These are phyloP conservation scores for Anaspis maculata DNA, from an alignment of 2,888 invertebrate species.

Conservation along the genomic window DNA sequence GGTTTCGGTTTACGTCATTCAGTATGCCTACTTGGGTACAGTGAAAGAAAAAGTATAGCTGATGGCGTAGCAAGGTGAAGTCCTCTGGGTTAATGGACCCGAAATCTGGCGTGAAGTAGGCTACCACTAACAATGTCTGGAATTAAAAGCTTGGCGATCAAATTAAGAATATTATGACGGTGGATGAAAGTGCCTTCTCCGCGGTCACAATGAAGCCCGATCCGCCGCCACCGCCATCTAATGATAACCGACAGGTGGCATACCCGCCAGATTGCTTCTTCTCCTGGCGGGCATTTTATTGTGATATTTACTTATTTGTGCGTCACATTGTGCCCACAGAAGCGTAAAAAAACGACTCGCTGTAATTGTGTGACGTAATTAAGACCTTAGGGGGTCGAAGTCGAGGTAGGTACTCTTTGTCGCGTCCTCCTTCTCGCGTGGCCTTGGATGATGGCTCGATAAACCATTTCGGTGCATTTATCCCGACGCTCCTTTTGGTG, in stretches of 20 bases:
- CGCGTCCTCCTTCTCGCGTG: conserved; percentile 14
- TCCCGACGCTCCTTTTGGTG: conserved; percentile 19
- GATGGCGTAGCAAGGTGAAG: too few relatives aligned
- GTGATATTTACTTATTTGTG: conserved; percentile 19
- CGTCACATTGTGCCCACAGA: conserved; percentile 16
- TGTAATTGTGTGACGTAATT: conserved; percentile 21
- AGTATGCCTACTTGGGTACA: too few relatives aligned
- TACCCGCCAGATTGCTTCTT: conserved; percentile 18
- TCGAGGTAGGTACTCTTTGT: conserved; percentile 19
- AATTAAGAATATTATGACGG: conserved; percentile 11
- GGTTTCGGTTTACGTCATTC: too few relatives aligned
- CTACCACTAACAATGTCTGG: conserved; percentile 9
- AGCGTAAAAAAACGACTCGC: conserved; percentile 16
- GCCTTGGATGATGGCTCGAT: conserved; percentile 15
- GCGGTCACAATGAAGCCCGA: conserved; percentile 10
- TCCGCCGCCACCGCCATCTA: conserved; percentile 7
- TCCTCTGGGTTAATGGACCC: too few relatives aligned
- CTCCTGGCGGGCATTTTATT: conserved; percentile 20
- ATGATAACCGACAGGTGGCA: conserved; percentile 21
- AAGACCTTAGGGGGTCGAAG: conserved; percentile 18
- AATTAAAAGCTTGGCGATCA: conserved; percentile 13
- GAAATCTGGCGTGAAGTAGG: conserved; percentile 8
- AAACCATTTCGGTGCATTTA: conserved; percentile 19
- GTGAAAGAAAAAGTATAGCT: too few relatives aligned
- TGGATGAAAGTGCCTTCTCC: conserved; percentile 8